Conservation (phyloP, 2,888 invertebrate genomes). For the Buathra laborator region DNA sequence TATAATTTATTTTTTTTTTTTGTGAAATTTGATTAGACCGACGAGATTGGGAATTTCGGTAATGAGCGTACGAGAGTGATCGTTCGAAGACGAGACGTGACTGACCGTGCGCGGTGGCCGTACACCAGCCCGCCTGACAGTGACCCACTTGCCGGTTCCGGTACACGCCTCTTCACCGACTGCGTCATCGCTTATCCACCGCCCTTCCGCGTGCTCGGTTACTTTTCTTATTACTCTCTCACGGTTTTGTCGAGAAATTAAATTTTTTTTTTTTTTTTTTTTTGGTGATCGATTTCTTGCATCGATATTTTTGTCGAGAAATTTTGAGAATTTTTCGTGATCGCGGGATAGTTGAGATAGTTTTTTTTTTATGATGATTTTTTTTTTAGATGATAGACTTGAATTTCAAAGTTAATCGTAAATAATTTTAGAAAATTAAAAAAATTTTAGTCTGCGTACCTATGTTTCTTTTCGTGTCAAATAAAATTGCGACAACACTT, state of each 20-base stretch:
- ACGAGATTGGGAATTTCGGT: neutral
- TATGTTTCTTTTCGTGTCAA: no score
- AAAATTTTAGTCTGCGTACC: no score
- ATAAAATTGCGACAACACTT: no score
- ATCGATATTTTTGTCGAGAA: neutral
- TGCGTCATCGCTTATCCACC: constrained; percentile 43
- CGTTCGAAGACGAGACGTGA: neutral
- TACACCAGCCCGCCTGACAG: constrained; percentile 72
- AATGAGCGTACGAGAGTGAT: neutral
- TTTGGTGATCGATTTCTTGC: neutral
- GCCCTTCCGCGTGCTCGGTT: constrained; percentile 54
- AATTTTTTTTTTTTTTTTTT: constrained; percentile 16
- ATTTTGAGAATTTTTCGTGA: no score
- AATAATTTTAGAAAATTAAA: no score
- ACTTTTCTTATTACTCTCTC: neutral
- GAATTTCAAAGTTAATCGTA: no score
- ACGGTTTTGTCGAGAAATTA: neutral
- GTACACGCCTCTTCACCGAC: constrained; percentile 62
- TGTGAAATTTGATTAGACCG: neutral
- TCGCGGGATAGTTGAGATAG: neutral
- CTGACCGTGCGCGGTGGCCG: neutral
- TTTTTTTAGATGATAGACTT: neutral
- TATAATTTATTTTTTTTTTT: neutral
- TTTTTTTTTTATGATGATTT: neutral
- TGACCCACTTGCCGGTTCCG: constrained; percentile 80